Evolutionary conservation across 2,888 invertebrate genomes (phyloP), one percentile per base, ranked within the genome.

Genomic region (Meloe dianella): DNA sequence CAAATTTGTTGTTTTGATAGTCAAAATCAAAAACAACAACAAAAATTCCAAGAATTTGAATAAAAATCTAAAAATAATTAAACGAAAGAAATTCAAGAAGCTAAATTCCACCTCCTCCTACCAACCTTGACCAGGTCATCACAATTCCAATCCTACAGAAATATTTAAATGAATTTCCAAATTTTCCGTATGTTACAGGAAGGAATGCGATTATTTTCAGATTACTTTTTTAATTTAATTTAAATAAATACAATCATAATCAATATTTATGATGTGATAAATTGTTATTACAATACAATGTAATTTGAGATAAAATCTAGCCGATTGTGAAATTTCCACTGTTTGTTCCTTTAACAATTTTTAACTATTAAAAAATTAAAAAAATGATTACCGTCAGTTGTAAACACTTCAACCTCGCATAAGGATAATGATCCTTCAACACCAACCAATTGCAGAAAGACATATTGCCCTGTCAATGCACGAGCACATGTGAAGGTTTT

Each of bases 381-480:
- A 17, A 27, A 0, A 20, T 27, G 29, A 84, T 84, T 80, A 92
- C 94, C 96, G 85, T 95, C 94, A 6, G 94, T 94, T 0, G 95
- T 94, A 82, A 95, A 96, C 1, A 96, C 93, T 84, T 96, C 94
- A 1, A 96, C 95, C 84, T 96, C 96, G 81, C 96, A 96, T 1
- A 96, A 85, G 9, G 95, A 95, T 61, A 96, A 84, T 1, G 95
- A 94, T 27, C 95, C 95, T 82, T 95, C 95, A 2, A 95, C 95
- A 0, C 96, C 95, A 1, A 95, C 95, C 64, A 96, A 87, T 80
- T 96, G 96, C 68, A 96, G 87, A 80, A 92, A 95, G 54, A 96
- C 95, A 81, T 92, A 93, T 76, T 96, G 94, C 0, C 96, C 96
- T 22, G 92, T 86, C 65, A 96, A 85, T 0, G 94, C 91, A 47